Conservation (phyloP, 2,888 invertebrate genomes). For the Exephanes ischioxanthus region DNA sequence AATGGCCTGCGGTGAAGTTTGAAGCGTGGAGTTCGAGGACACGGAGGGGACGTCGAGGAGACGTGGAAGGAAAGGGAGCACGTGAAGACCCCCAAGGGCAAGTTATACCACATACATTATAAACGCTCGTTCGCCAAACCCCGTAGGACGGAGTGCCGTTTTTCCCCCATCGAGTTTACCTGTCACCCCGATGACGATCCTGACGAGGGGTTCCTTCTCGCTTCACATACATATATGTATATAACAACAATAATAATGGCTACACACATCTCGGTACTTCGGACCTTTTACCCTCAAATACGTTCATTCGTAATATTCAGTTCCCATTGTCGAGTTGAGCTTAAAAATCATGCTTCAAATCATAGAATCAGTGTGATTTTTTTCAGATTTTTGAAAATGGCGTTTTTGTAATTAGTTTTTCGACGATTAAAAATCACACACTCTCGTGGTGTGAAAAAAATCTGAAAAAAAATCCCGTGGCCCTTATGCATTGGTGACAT, state of each 20-base stretch:
- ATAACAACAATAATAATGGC: conserved; percentile 45
- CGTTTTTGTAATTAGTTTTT: not conserved
- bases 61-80: conserved; percentile 4
- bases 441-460: no score
- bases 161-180: conserved; percentile 76
- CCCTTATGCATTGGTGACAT: no score
- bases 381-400: no score
- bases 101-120: conserved; percentile 67
- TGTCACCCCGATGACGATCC: conserved; percentile 83
- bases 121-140: conserved; percentile 57
- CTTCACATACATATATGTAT: conserved; percentile 63
- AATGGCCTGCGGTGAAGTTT: conserved; percentile 2
- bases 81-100: conserved; percentile 56
- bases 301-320: no score
- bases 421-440: not conserved
- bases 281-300: conserved; percentile 28
- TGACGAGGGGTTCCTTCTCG: conserved; percentile 80
- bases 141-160: conserved; percentile 67
- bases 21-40: not conserved
- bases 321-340: no score
- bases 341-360: no score
- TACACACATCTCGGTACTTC: not conserved
- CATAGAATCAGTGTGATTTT: no score
- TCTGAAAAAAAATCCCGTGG: no score
- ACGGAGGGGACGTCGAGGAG: conserved; percentile 1